Conservation (phyloP, 2,113 vertebrate genomes). For the Macquaria australasica region DNA sequence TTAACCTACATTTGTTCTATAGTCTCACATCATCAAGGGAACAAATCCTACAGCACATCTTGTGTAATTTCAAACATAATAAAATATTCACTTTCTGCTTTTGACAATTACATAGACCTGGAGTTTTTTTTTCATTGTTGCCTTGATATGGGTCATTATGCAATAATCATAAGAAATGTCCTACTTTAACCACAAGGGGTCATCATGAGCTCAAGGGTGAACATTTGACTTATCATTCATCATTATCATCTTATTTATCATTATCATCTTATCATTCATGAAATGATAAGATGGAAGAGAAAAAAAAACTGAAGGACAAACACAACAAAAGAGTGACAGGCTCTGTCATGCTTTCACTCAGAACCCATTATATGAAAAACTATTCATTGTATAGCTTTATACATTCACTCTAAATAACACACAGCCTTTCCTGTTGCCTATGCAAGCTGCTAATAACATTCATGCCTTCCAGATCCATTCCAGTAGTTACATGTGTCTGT, state of each 20-base stretch:
- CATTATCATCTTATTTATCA: too few species aligned
- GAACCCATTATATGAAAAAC: constrained; percentile 11
- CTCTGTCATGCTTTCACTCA: background rate
- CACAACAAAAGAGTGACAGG: background rate
- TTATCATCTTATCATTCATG: background rate
- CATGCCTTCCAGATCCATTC: constrained; percentile 54
- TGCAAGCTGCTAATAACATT: constrained; percentile 35
- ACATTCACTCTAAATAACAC: background rate
- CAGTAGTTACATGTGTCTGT: constrained; percentile 50
- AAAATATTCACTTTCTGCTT: background rate
- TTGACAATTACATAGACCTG: background rate
- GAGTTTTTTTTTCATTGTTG: background rate
- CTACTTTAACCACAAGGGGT: constrained; percentile 61
- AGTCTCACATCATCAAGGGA: background rate
- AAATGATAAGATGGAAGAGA: background rate
- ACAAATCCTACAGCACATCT: background rate
- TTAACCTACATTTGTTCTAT: background rate
- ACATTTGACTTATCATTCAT: background rate
- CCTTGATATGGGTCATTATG: background rate
- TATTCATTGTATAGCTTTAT: background rate
- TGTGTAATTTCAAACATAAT: background rate
- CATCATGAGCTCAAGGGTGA: constrained; percentile 26
- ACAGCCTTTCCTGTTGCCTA: background rate
- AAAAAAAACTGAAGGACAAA: constrained; percentile 11
- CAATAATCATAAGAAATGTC: background rate